Conservation (phyloP, 2,888 invertebrate species). For the Choreutis nemorana region DNA sequence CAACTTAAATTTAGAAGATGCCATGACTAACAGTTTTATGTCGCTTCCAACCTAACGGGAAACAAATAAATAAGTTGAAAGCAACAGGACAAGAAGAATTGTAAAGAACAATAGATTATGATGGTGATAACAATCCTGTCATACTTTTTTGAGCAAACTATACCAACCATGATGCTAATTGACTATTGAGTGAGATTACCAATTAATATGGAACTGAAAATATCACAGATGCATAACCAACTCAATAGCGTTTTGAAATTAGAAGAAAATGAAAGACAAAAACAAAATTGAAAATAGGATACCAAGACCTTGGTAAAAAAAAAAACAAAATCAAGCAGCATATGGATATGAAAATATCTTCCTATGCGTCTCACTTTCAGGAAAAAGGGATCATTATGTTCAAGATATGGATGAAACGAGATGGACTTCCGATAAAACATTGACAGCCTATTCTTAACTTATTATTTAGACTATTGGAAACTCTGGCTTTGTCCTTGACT, state of each 20-base stretch:
- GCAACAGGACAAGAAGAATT: conserved; percentile 20
- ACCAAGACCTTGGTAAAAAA: no score
- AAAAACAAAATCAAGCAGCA: conserved; percentile 1
- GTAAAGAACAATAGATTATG: conserved; percentile 16
- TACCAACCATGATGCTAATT: neutral
- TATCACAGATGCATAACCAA: conserved; percentile 57
- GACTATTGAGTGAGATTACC: conserved; percentile 32
- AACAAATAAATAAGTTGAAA: conserved; percentile 50
- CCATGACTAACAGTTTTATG: conserved; percentile 8
- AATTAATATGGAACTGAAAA: conserved; percentile 50
- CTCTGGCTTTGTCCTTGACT: conserved; percentile 35
- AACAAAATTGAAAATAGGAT: no score
- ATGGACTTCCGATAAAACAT: no score
- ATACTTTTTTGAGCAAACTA: conserved; percentile 1
- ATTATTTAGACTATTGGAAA: conserved; percentile 31
- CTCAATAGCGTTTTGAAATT: no score
- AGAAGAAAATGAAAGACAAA: no score
- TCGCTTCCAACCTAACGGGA: conserved; percentile 36
- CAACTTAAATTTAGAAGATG: no score
- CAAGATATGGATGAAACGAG: no score
- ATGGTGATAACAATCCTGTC: no score
- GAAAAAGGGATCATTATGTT: no score
- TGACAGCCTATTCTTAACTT: conserved; percentile 19
- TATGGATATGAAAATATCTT: no score
- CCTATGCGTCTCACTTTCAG: no score